Conservation (phyloP, 2,113 vertebrate genomes). For the Ciconia stormi region DNA sequence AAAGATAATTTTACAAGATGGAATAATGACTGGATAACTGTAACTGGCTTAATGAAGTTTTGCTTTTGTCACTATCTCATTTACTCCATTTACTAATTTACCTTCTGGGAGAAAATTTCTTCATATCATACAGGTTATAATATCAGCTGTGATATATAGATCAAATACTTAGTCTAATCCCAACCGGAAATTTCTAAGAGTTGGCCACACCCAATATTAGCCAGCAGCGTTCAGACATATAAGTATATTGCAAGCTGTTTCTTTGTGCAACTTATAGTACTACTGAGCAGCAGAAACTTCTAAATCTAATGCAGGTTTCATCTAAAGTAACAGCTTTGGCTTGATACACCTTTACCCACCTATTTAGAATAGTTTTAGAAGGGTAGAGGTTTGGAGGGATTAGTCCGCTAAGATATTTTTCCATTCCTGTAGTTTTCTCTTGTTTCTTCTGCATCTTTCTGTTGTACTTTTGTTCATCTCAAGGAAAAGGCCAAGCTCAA, state of each 20-base stretch:
- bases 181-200: not conserved
- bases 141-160: not conserved
- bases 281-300: not conserved
- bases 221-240: fast-evolving
- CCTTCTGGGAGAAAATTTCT: not conserved
- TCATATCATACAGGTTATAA: not conserved
- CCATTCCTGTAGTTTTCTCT: not conserved
- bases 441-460: not conserved
- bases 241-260: not conserved
- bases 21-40: not conserved
- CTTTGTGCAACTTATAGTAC: not conserved
- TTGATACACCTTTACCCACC: not conserved
- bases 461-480: not conserved
- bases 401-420: not conserved
- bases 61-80: not conserved
- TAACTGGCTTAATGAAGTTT: not conserved
- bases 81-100: not conserved
- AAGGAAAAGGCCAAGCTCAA: not conserved
- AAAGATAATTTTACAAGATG: not conserved
- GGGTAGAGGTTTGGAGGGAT: not conserved
- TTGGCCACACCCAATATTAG: fast-evolving
- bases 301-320: not conserved
- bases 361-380: not conserved
- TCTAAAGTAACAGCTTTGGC: not conserved
- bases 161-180: not conserved